Conservation (phyloP, 2,888 invertebrate species). For the Pemphredon lugubris region DNA sequence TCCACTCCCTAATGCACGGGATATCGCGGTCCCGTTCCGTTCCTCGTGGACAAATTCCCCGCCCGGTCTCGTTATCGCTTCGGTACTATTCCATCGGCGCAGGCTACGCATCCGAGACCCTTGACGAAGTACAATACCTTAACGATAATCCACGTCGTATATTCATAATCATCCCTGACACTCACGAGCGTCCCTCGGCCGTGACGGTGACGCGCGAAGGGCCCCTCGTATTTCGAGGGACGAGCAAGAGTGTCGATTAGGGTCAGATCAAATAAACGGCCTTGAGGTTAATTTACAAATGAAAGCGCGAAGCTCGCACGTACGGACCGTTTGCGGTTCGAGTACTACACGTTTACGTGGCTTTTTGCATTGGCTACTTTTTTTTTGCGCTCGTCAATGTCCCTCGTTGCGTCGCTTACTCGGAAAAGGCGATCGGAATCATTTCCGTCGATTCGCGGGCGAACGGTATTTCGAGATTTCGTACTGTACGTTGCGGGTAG, state of each 20-base stretch:
- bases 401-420: too few species aligned
- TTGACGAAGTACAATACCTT: constrained; percentile 26
- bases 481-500: not conserved
- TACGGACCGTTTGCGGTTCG: constrained; percentile 5
- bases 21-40: not conserved
- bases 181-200: constrained; percentile 23
- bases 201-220: constrained; percentile 44
- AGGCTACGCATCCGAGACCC: constrained; percentile 11
- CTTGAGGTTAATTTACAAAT: constrained; percentile 54
- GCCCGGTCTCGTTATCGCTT: constrained; percentile 9
- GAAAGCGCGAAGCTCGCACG: constrained; percentile 38
- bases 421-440: too few species aligned
- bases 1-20: not conserved
- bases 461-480: too few species aligned
- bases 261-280: constrained; percentile 47
- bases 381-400: not conserved
- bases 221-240: constrained; percentile 43
- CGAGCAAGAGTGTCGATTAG: constrained; percentile 52
- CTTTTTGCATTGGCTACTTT: constrained; percentile 3
- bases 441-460: too few species aligned
- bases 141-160: constrained; percentile 30
- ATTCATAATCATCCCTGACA: constrained; percentile 44
- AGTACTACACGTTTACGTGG: constrained; percentile 10
- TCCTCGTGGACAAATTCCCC: constrained; percentile 18
- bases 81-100: constrained; percentile 55